Percentiles rank a stretch among this genome's conserved stretches.
Conservation (phyloP, 2,113 vertebrate genomes). For the Tachuris rubrigastra region DNA sequence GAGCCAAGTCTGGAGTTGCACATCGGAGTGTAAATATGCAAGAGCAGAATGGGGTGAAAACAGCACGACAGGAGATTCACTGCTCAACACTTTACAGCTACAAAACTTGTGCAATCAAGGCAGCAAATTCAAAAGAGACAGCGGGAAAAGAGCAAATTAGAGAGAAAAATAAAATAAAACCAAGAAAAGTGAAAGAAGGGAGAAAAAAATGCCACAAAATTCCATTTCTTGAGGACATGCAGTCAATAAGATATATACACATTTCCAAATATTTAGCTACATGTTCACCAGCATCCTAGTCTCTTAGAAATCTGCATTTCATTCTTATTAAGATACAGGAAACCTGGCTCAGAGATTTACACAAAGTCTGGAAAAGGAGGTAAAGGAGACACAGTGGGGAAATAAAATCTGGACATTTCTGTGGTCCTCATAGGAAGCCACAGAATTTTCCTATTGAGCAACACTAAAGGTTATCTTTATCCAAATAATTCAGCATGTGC, state of each 20-base stretch:
- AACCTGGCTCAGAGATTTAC: neutral
- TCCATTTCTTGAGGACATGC: neutral
- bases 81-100: neutral
- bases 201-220: neutral
- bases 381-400: neutral
- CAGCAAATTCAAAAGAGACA: neutral
- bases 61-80: neutral
- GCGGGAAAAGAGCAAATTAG: neutral
- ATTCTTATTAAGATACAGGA: neutral
- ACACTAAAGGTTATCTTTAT: neutral
- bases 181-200: neutral
- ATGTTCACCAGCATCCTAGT: neutral
- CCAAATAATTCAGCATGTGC: neutral
- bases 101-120: neutral
- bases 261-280: neutral
- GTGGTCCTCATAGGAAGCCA: neutral
- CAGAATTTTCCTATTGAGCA: neutral
- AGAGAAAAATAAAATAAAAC: neutral
- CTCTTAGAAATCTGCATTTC: neutral
- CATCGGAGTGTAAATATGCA: neutral
- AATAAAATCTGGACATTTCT: neutral
- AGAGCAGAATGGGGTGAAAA: neutral
- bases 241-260: neutral
- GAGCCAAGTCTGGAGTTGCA: neutral
- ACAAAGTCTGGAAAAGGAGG: neutral